These are phyloP conservation scores for Mesorhabditis spiculigera DNA, from an alignment of 2,888 invertebrate species.

Conservation along the genomic window DNA sequence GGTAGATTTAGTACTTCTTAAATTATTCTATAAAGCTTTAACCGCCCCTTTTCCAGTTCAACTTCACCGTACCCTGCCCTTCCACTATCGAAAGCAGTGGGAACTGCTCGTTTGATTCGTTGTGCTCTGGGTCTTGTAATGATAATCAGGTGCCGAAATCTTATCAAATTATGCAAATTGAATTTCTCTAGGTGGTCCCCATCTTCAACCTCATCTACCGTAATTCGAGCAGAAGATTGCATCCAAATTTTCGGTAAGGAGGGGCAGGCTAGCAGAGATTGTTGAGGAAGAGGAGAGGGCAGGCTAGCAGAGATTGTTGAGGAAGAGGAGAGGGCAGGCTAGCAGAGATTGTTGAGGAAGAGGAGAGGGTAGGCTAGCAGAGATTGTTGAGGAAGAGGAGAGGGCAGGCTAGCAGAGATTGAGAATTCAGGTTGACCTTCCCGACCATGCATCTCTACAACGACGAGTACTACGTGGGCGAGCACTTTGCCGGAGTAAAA, in stretches of 20 bases:
- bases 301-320: not conserved
- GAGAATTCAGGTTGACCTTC: slow-evolving; percentile 31
- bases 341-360: not conserved
- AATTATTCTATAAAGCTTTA: not conserved
- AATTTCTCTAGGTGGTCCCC: slow-evolving; percentile 33
- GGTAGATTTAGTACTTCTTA: not conserved
- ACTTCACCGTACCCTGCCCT: slow-evolving; percentile 40
- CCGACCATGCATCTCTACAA: slow-evolving; percentile 53
- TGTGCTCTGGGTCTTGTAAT: slow-evolving; percentile 43
- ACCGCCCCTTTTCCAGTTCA: slow-evolving; percentile 25
- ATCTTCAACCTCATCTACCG: slow-evolving; percentile 47
- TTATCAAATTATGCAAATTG: not conserved
- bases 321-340: not conserved
- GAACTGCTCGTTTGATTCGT: slow-evolving; percentile 35
- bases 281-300: not conserved
- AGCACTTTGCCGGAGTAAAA: slow-evolving; percentile 46
- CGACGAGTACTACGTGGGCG: slow-evolving; percentile 52
- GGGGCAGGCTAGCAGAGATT: not conserved
- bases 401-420: not conserved
- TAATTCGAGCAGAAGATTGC: slow-evolving; percentile 35
- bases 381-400: not conserved
- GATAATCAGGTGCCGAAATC: slow-evolving; percentile 33
- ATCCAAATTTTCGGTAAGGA: slow-evolving; percentile 37
- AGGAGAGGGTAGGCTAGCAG: not conserved
- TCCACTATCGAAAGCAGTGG: slow-evolving; percentile 14